Conservation (phyloP, 2,113 vertebrate genomes). For the Campylomormyrus numenius region DNA sequence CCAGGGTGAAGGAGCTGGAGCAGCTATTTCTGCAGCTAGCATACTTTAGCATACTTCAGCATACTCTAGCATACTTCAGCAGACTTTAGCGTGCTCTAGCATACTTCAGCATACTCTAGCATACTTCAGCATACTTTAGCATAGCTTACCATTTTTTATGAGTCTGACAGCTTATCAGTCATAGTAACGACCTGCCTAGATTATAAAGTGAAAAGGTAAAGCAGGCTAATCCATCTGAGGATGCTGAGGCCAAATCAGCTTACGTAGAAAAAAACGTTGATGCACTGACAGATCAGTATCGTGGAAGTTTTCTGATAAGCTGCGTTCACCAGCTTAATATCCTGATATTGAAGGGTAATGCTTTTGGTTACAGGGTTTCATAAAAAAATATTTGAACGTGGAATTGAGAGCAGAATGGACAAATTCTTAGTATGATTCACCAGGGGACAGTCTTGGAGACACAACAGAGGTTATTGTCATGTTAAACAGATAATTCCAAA, state of each 20-base stretch:
- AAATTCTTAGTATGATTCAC: neutral
- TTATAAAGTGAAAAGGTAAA: neutral
- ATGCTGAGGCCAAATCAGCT: neutral
- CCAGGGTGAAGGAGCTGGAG: neutral
- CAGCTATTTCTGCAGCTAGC: neutral
- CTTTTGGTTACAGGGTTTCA: neutral
- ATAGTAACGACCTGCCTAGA: neutral
- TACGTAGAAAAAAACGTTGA: neutral
- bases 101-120: neutral
- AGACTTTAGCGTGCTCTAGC: neutral
- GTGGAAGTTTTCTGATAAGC: neutral
- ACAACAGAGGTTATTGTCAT: neutral
- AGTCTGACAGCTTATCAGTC: neutral
- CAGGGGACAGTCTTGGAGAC: neutral
- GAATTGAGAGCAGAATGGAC: neutral
- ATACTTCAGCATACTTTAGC: neutral
- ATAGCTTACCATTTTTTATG: neutral
- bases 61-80: neutral
- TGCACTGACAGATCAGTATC: neutral
- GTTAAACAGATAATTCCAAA: neutral
- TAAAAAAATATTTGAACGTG: neutral
- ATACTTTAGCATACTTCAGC: neutral
- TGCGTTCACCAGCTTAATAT: neutral
- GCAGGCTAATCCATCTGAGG: neutral
- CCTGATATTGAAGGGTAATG: neutral